phyloP scores from a whole-genome alignment of 2,797 vertebrate species.

The Dermochelys coriacea region DNA sequence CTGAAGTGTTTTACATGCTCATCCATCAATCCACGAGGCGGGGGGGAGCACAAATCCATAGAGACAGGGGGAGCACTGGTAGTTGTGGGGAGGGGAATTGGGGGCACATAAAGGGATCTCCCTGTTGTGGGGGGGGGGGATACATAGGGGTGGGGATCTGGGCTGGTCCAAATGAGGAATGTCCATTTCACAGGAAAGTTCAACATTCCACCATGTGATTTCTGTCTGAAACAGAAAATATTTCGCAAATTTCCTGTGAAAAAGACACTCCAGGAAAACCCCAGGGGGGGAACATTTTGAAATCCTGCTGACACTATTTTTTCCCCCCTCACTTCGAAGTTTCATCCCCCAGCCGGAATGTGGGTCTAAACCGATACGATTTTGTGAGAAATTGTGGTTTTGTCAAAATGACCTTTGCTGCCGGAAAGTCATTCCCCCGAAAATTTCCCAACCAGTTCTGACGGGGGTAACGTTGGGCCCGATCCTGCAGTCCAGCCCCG shows the following conservation, averaged over 20 bases:
- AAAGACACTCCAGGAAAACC: neutral
- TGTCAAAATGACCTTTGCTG: neutral
- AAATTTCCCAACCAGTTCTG: neutral
- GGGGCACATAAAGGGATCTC: constrained; percentile 41
- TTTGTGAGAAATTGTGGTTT: neutral
- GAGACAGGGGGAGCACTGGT: constrained; percentile 54
- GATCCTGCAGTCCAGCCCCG: neutral
- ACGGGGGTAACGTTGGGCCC: neutral
- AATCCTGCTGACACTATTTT: neutral
- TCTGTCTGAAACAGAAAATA: neutral
- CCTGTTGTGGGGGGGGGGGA: neutral
- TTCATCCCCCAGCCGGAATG: neutral
- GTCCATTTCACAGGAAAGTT: neutral
- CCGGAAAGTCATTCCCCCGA: neutral
- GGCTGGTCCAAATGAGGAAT: neutral
- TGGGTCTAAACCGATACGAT: neutral
- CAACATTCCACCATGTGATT: neutral
- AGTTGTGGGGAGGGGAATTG: constrained; percentile 37
- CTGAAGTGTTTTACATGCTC: neutral
- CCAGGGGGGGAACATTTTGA: neutral
- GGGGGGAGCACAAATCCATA: constrained; percentile 4
- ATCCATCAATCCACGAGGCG: neutral
- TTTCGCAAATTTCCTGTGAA: neutral
- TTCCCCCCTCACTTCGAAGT: neutral
- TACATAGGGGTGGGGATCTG: constrained; percentile 76